A percentile compares a stretch with the other conserved stretches of the same genome.
Conservation (phyloP, 2,113 vertebrate species). For the Trinectes maculatus region DNA sequence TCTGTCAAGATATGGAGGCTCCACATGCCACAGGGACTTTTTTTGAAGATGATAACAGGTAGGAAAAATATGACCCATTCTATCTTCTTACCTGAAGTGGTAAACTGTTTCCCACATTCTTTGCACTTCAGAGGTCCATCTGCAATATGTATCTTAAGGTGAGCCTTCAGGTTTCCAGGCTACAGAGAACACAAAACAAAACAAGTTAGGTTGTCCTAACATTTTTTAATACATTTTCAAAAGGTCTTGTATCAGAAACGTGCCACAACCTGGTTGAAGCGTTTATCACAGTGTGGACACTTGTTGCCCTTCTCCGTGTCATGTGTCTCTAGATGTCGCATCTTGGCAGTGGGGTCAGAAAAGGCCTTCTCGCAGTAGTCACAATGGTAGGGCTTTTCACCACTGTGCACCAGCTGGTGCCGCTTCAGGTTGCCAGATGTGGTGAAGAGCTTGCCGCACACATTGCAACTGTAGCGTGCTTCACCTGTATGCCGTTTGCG, state of each 20-base stretch:
- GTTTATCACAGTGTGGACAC: slow-evolving; percentile 96
- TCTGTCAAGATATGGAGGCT: neutral
- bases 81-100: slow-evolving; percentile 90
- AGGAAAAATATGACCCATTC: neutral
- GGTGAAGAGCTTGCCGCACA: slow-evolving; percentile 95
- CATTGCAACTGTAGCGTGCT: slow-evolving; percentile 91
- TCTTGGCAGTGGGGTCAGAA: slow-evolving; percentile 98
- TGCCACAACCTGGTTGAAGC: slow-evolving; percentile 92
- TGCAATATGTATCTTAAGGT: slow-evolving; percentile 93
- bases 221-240: neutral
- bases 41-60: neutral
- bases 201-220: too few relatives aligned
- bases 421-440: slow-evolving; percentile 97
- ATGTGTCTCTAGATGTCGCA: slow-evolving; percentile 96
- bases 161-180: slow-evolving; percentile 95
- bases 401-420: slow-evolving; percentile 97
- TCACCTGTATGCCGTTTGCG: slow-evolving; percentile 97
- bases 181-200: slow-evolving; percentile 55
- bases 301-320: slow-evolving; percentile 96
- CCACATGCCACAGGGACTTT: neutral
- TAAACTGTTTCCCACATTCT: slow-evolving; percentile 98
- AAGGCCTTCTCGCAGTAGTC: slow-evolving; percentile 95
- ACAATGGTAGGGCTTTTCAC: slow-evolving; percentile 96
- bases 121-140: slow-evolving; percentile 96
- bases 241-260: neutral